Conservation (phyloP, 2,113 vertebrate genomes). For the Helogale parvula region DNA sequence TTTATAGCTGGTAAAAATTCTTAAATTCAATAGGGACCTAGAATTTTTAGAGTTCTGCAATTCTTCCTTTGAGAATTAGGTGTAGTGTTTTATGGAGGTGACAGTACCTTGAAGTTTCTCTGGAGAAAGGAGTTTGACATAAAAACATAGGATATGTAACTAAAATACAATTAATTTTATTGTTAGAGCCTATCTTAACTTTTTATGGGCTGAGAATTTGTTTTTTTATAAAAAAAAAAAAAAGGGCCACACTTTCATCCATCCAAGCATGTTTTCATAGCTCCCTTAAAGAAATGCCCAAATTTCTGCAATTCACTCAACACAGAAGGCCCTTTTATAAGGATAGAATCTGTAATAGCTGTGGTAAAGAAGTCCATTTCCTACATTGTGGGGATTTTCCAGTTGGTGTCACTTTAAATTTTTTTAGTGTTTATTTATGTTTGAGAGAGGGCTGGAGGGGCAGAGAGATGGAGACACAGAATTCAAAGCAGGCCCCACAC, state of each 20-base stretch:
- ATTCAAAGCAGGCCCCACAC: too few relatives aligned
- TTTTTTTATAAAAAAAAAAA: not conserved
- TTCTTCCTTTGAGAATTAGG: not conserved
- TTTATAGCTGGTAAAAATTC: not conserved
- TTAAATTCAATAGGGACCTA: not conserved
- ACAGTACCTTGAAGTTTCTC: not conserved
- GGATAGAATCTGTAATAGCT: not conserved
- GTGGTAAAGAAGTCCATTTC: accelerated
- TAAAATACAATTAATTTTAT: constrained; percentile 30
- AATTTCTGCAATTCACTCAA: not conserved
- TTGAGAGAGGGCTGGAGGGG: too few relatives aligned
- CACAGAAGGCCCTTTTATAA: not conserved
- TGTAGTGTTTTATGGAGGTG: not conserved
- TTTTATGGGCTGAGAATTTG: not conserved
- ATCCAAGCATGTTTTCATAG: not conserved
- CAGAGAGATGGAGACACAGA: too few relatives aligned
- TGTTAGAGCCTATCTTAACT: not conserved
- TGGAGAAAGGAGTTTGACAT: not conserved
- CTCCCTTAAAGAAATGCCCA: not conserved
- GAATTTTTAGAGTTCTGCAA: not conserved
- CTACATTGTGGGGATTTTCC: not conserved
- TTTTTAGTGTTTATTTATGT: too few relatives aligned
- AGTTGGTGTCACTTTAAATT: not conserved
- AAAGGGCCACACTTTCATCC: not conserved
- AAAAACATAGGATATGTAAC: not conserved